A percentile compares a stretch with the other conserved stretches of the same genome.
Conservation (phyloP, 2,888 invertebrate species). For the Prosapia bicincta region DNA sequence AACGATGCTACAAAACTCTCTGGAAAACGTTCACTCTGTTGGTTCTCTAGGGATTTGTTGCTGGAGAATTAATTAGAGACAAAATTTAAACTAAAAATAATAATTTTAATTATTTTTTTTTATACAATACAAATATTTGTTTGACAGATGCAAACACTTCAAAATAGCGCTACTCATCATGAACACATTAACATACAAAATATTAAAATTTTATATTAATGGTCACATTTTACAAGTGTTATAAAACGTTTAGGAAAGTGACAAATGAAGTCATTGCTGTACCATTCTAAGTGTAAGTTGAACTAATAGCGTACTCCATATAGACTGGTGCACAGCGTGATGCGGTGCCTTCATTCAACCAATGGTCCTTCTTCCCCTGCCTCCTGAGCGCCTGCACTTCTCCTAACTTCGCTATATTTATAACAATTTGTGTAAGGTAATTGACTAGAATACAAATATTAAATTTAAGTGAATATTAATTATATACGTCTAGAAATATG, state of each 20-base stretch:
- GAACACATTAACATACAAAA: neutral
- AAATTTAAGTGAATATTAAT: neutral
- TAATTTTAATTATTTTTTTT: neutral
- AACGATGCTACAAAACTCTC: too few relatives aligned
- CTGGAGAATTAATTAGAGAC: too few relatives aligned
- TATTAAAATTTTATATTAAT: neutral
- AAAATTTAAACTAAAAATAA: neutral
- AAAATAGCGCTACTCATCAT: neutral
- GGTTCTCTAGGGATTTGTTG: too few relatives aligned
- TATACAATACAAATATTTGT: neutral
- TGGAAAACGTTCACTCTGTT: too few relatives aligned
- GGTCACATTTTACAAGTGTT: neutral
- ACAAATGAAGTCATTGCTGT: neutral
- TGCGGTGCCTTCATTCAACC: too few relatives aligned
- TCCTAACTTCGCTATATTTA: too few relatives aligned
- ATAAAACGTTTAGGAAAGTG: neutral
- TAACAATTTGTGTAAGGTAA: neutral
- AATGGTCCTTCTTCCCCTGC: too few relatives aligned
- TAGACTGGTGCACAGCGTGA: too few relatives aligned
- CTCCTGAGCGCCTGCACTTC: neutral
- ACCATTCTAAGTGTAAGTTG: neutral
- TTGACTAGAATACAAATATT: neutral
- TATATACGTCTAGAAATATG: too few relatives aligned
- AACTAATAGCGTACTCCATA: neutral
- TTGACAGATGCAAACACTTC: neutral